Evolutionary conservation across 2,113 vertebrate genomes (phyloP).

Genomic region (Crotalus helleri): DNA sequence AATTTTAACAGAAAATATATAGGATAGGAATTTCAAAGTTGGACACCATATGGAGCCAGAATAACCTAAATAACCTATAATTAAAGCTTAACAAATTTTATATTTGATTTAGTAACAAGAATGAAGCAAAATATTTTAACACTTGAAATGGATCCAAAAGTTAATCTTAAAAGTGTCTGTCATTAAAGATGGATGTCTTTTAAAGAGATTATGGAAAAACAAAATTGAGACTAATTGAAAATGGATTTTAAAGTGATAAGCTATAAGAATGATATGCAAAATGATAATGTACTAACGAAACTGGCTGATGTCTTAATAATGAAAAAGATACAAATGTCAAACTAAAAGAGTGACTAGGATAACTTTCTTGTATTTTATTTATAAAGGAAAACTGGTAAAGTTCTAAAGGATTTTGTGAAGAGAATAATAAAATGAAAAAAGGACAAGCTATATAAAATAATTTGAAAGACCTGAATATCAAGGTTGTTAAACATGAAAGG

Average conservation of each 20-base stretch:
- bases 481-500: background rate
- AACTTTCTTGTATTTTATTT: background rate
- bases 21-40: background rate
- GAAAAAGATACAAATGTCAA: background rate
- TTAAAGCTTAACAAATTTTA: background rate
- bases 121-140: too few relatives aligned
- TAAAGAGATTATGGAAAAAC: background rate
- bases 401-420: background rate
- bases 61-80: background rate
- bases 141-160: background rate
- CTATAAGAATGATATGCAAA: background rate
- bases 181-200: background rate
- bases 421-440: background rate
- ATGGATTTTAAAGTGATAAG: background rate
- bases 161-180: background rate
- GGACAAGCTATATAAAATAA: background rate
- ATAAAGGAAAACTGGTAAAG: background rate
- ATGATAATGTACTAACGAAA: background rate
- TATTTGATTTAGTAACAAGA: background rate
- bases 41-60: background rate
- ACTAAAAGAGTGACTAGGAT: background rate
- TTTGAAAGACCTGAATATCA: background rate
- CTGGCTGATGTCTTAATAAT: background rate
- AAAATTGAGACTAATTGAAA: background rate
- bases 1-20: background rate